These are phyloP conservation scores for Anguilla pacifica DNA, from an alignment of 2,797 vertebrate genomes.

Conservation along the genomic window DNA sequence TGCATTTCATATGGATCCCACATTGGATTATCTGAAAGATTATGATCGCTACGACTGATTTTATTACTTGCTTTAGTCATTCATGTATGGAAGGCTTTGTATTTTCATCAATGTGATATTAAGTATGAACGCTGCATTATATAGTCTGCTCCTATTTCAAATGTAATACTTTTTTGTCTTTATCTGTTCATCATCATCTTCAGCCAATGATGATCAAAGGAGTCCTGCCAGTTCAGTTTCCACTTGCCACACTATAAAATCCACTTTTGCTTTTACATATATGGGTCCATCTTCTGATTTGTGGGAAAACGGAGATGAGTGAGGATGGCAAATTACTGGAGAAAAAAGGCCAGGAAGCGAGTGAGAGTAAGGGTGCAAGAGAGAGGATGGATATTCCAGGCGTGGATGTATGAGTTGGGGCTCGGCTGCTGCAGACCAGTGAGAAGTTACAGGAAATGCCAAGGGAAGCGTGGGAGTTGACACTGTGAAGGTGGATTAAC, in stretches of 20 bases:
- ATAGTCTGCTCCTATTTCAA: not conserved
- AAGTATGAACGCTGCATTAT: not conserved
- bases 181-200: not conserved
- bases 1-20: not conserved
- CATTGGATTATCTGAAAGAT: not conserved
- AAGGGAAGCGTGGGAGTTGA: conserved; percentile 33
- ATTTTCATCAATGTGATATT: not conserved
- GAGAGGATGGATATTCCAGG: conserved; percentile 36
- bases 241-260: not conserved
- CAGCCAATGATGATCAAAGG: not conserved
- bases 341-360: not conserved
- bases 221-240: not conserved
- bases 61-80: not conserved
- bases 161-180: not conserved
- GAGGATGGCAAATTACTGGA: not conserved
- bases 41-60: not conserved
- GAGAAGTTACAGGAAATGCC: conserved; percentile 31
- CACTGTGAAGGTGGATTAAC: conserved; percentile 31
- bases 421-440: conserved; percentile 1
- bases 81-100: not conserved
- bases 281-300: not conserved
- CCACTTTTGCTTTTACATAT: not conserved
- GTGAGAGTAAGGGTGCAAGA: not conserved
- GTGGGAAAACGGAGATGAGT: not conserved
- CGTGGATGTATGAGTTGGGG: conserved; percentile 16